These are phyloP conservation scores for Ophiothrix spiculata DNA, from an alignment of 35 echinoderm and acorn worm species.

Conservation along the genomic window DNA sequence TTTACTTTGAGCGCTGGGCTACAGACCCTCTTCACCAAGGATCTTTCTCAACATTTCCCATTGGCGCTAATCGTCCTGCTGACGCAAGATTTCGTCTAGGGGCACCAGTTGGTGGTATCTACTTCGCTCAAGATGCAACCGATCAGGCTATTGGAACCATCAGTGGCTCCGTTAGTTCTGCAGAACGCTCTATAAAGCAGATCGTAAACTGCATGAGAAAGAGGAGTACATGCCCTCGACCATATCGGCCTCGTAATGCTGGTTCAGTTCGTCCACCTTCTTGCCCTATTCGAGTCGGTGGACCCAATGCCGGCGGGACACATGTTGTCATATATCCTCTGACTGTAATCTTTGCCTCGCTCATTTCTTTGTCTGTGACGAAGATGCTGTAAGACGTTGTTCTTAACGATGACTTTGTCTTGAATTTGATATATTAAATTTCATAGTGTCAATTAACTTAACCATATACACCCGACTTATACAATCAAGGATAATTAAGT, in stretches of 20 bases:
- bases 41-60: neutral
- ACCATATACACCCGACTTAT: too few species aligned
- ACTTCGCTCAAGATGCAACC: neutral
- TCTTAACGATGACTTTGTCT: too few species aligned
- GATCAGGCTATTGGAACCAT: neutral
- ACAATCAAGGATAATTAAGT: too few species aligned
- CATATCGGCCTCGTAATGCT: neutral
- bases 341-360: neutral
- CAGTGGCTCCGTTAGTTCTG: neutral
- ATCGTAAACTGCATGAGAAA: neutral
- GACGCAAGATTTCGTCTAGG: neutral
- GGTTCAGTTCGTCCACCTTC: neutral
- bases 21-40: neutral
- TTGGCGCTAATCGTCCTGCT: neutral
- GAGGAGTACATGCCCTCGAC: neutral
- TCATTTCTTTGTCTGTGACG: neutral
- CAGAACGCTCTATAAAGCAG: neutral
- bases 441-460: too few species aligned
- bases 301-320: neutral
- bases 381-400: neutral
- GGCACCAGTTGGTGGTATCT: neutral
- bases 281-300: neutral
- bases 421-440: too few species aligned
- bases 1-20: slow-evolving; percentile 2
- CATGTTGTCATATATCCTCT: neutral